phyloP scores from a whole-genome alignment of 2,888 invertebrate species.

The Temnothorax rugatulus region DNA sequence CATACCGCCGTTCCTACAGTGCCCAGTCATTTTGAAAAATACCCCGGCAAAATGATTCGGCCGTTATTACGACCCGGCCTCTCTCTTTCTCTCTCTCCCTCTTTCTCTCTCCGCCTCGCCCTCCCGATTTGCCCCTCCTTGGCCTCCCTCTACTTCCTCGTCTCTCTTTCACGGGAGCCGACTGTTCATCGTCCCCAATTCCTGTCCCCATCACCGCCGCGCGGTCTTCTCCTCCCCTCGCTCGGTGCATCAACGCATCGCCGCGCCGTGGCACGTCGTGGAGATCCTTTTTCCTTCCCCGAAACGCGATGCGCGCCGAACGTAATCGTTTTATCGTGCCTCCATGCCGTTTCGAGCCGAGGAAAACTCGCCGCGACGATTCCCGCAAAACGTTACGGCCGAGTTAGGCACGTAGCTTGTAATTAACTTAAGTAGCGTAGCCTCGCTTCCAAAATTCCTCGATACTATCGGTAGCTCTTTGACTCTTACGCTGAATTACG shows the following conservation, averaged over 20 bases:
- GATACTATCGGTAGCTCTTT: constrained; percentile 32
- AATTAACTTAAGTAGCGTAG: constrained; percentile 56
- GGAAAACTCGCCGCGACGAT: constrained; percentile 46
- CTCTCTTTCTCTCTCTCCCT: constrained; percentile 58
- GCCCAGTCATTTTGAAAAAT: constrained; percentile 82
- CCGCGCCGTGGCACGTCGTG: constrained; percentile 22
- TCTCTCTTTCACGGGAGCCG: constrained; percentile 53
- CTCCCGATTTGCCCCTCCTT: constrained; percentile 11
- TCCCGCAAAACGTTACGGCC: constrained; percentile 44
- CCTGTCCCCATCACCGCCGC: constrained; percentile 31
- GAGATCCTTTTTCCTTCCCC: constrained; percentile 50
- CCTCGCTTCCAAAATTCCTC: constrained; percentile 51
- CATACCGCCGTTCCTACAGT: constrained; percentile 76
- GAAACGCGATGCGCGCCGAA: constrained; percentile 44
- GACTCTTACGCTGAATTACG: constrained; percentile 42
- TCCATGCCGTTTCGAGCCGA: constrained; percentile 35
- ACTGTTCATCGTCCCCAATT: constrained; percentile 49
- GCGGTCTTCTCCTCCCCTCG: constrained; percentile 6
- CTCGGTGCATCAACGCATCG: constrained; percentile 29
- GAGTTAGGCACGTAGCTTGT: constrained; percentile 55
- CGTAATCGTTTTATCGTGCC: constrained; percentile 56
- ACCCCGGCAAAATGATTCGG: constrained; percentile 81
- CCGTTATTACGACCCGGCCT: constrained; percentile 78
- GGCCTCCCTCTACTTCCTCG: constrained; percentile 39
- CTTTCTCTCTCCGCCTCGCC: constrained; percentile 28